Conservation (phyloP, 2,888 invertebrate species). For the Aquatica leii region DNA sequence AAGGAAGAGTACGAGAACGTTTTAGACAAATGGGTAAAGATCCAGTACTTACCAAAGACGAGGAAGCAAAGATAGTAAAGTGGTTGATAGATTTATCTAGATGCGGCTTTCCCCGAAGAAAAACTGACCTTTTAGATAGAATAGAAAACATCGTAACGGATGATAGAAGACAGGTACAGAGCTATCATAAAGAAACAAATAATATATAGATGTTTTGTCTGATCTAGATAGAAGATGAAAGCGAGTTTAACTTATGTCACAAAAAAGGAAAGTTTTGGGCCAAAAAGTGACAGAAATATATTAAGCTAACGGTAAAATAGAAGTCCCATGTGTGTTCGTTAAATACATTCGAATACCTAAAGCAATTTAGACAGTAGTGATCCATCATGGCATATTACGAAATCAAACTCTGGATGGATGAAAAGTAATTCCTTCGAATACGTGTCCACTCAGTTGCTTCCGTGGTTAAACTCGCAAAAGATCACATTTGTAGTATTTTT, state of each 20-base stretch:
- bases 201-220: background rate
- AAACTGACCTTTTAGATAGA: background rate
- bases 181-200: too few relatives aligned
- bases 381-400: constrained; percentile 6
- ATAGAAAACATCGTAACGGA: background rate
- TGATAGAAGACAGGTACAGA: background rate
- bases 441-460: background rate
- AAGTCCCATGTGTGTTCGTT: background rate
- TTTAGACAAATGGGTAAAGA: background rate
- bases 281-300: background rate
- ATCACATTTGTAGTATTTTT: background rate
- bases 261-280: background rate
- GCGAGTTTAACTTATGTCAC: background rate
- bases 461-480: background rate
- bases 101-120: background rate
- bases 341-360: background rate
- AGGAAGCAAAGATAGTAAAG: background rate
- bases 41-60: background rate
- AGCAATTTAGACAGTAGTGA: background rate
- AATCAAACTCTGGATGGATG: constrained; percentile 5
- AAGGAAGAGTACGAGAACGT: background rate
- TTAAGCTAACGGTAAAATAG: background rate
- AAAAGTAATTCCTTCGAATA: background rate
- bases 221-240: background rate
- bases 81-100: constrained; percentile 1